Evolutionary conservation across 2,888 invertebrate species (phyloP).

Genomic region (Camptogramma bilineatum): DNA sequence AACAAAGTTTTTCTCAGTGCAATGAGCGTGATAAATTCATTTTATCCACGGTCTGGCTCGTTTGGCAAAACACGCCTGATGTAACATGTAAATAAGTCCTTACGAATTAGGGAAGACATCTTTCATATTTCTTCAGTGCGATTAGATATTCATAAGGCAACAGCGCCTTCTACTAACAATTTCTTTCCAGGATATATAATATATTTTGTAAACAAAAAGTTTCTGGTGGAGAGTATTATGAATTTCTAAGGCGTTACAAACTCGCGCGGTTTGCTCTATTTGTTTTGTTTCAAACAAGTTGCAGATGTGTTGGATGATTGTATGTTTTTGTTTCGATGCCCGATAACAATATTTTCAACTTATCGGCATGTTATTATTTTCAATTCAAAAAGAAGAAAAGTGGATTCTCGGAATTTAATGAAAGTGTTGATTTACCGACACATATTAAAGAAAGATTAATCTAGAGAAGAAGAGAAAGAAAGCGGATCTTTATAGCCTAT

Average conservation of each 20-base stretch:
- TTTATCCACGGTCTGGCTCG: slow-evolving; percentile 34
- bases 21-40: slow-evolving; percentile 36
- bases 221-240: slow-evolving; percentile 63
- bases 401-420: slow-evolving; percentile 5
- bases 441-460: not conserved
- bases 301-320: slow-evolving; percentile 11
- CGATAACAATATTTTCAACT: not conserved
- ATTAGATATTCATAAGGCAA: slow-evolving; percentile 78
- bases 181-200: slow-evolving; percentile 63
- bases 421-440: not conserved
- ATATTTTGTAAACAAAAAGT: slow-evolving; percentile 73
- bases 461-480: not conserved
- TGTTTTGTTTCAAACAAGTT: slow-evolving; percentile 39
- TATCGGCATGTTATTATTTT: not conserved
- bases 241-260: slow-evolving; percentile 60
- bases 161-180: slow-evolving; percentile 50
- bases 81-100: slow-evolving; percentile 71
- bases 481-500: slow-evolving; percentile 12
- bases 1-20: slow-evolving; percentile 12
- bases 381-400: too few species aligned
- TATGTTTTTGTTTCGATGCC: not conserved
- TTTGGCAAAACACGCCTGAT: slow-evolving; percentile 55
- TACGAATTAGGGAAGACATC: slow-evolving; percentile 72
- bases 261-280: slow-evolving; percentile 44
- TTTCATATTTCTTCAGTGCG: slow-evolving; percentile 71